Evolutionary conservation across 2,797 vertebrate genomes (phyloP).

Genomic region (Dendrocincla fuliginosa): DNA sequence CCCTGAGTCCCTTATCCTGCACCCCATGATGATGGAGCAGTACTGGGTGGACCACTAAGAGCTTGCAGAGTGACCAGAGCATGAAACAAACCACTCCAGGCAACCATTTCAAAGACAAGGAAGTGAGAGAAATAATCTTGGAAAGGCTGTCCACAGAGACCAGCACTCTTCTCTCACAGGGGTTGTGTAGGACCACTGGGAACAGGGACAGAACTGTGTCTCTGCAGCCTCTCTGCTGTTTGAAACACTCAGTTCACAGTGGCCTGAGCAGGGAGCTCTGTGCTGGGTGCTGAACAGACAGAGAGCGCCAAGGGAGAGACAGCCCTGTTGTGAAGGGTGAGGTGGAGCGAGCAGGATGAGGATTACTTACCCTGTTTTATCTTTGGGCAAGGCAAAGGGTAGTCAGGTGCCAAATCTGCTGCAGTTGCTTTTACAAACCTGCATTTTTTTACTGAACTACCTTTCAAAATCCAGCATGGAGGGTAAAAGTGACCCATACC

Average conservation of each 20-base stretch:
- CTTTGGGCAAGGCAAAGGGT: neutral
- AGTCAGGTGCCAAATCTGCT: neutral
- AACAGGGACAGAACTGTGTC: neutral
- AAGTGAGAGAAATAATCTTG: neutral
- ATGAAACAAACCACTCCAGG: neutral
- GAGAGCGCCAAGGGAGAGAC: neutral
- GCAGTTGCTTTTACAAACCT: neutral
- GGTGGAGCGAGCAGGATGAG: neutral
- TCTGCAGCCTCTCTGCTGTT: neutral
- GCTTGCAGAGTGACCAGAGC: neutral
- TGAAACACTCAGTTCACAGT: neutral
- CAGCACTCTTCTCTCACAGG: neutral
- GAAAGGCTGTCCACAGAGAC: neutral
- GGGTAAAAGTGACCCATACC: neutral
- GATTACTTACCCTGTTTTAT: neutral
- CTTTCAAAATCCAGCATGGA: neutral
- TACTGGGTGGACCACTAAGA: neutral
- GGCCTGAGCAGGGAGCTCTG: neutral
- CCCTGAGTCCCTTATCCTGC: neutral
- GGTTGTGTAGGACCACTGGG: neutral
- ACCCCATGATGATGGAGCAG: neutral
- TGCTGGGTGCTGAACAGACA: neutral
- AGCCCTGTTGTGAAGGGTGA: neutral
- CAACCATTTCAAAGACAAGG: neutral
- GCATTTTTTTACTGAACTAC: neutral